A percentile compares a stretch with the other conserved stretches of the same genome.
Evolutionary conservation across 2,113 vertebrate genomes (phyloP).

Genomic region (Balaeniceps rex): DNA sequence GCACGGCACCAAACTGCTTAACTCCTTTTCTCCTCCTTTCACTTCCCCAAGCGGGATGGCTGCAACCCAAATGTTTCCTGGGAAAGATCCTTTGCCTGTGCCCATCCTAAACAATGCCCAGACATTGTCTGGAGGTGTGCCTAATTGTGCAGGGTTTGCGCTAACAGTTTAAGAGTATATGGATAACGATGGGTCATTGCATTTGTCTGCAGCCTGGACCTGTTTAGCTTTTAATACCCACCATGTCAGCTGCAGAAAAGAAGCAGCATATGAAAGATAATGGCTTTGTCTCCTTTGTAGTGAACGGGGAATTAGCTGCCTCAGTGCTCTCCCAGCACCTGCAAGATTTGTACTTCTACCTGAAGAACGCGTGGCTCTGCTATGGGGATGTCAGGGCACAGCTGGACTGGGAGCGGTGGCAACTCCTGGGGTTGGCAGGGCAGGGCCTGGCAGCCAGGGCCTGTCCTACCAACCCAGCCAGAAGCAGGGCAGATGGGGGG

Average conservation of each 20-base stretch:
- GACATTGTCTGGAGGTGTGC: background rate
- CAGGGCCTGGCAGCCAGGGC: background rate
- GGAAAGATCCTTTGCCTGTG: background rate
- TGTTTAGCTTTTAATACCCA: background rate
- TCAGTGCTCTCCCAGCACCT: background rate
- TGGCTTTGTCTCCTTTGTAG: background rate
- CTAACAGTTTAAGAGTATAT: background rate
- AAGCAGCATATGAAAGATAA: background rate
- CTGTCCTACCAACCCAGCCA: background rate
- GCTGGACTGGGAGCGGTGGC: accelerated
- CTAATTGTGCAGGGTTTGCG: background rate
- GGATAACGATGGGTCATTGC: background rate
- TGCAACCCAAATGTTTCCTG: background rate
- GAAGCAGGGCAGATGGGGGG: background rate
- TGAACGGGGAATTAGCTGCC: background rate
- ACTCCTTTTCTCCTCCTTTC: background rate
- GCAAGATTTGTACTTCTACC: background rate
- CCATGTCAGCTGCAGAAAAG: background rate
- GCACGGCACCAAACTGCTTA: background rate
- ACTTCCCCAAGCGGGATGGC: background rate
- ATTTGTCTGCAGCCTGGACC: background rate
- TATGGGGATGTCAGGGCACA: background rate
- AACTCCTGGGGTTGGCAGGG: background rate
- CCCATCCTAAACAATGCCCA: background rate
- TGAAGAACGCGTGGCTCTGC: background rate